phyloP scores from a whole-genome alignment of 1,140 invertebrate species.

The Drosophila albomicans region DNA sequence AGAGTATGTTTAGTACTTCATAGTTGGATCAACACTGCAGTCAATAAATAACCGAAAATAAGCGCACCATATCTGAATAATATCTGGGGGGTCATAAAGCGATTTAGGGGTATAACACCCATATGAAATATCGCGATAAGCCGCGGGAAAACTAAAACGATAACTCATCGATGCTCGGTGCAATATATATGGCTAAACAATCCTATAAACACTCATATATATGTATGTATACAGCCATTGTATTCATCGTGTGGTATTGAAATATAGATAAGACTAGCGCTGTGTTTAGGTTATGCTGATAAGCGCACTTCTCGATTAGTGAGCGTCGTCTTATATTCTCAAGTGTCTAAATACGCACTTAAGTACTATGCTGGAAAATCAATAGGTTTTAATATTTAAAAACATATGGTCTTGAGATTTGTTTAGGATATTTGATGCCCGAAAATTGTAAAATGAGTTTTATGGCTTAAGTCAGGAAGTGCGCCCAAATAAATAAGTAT shows the following conservation, averaged over 20 bases:
- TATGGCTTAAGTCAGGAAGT: neutral
- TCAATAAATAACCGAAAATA: constrained; percentile 49
- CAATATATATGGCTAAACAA: constrained; percentile 22
- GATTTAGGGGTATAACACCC: constrained; percentile 50
- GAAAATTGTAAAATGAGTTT: neutral
- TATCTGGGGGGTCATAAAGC: constrained; percentile 56
- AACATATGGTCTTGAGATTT: neutral
- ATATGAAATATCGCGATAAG: constrained; percentile 64
- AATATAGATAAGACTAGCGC: constrained; percentile 7
- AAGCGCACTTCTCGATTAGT: constrained; percentile 4
- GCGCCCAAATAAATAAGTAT: constrained; percentile 7
- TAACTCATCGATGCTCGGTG: constrained; percentile 32
- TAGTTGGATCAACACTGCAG: constrained; percentile 46
- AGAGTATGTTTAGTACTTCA: constrained; percentile 24
- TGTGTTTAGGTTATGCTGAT: constrained; percentile 3
- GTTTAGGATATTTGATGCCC: neutral
- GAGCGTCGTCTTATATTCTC: neutral
- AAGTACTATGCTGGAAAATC: neutral
- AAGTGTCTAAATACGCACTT: constrained; percentile 3
- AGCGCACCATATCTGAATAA: constrained; percentile 53
- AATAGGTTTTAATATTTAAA: too few species aligned
- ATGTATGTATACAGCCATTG: neutral
- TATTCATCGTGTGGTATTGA: neutral
- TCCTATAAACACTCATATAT: neutral
- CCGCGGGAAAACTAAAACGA: constrained; percentile 9